These are phyloP conservation scores for Stenopsyche tienmushanensis DNA, from an alignment of 1,140 invertebrate genomes.

Conservation along the genomic window DNA sequence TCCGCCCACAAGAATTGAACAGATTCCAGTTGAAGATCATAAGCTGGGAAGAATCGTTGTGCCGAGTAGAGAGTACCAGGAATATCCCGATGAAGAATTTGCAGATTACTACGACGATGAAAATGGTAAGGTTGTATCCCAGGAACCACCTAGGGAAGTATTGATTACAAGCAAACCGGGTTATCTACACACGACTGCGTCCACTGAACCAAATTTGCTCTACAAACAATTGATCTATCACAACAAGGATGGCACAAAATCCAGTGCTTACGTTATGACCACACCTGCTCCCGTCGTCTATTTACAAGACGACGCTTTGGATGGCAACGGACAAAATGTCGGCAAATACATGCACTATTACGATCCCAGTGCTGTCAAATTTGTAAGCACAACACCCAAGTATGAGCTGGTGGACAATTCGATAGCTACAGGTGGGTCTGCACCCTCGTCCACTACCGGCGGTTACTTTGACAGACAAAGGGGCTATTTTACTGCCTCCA, in stretches of 20 bases:
- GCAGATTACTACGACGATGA: conserved; percentile 17
- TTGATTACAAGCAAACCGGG: conserved; percentile 37
- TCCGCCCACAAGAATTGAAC: too few relatives aligned
- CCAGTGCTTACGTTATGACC: background rate
- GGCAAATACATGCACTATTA: conserved; percentile 24
- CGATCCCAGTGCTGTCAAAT: conserved; percentile 31
- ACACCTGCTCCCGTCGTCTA: conserved; percentile 25
- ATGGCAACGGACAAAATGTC: too few relatives aligned
- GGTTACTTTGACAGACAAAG: conserved; percentile 2
- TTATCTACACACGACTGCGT: conserved; percentile 20
- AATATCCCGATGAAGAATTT: conserved; percentile 30
- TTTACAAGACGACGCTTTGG: conserved; percentile 1
- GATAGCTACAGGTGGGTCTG: background rate
- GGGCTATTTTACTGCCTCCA: conserved; percentile 4
- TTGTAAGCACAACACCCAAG: conserved; percentile 33
- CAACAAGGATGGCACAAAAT: background rate
- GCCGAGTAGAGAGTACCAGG: conserved; percentile 34
- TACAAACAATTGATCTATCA: conserved; percentile 27
- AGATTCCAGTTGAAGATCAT: conserved; percentile 1
- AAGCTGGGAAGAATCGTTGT: conserved; percentile 38
- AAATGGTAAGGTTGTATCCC: background rate
- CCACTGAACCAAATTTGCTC: conserved; percentile 18
- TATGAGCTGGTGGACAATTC: conserved; percentile 28
- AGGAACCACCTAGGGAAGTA: conserved; percentile 27
- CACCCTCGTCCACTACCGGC: background rate